Evolutionary conservation across 2,888 invertebrate genomes (phyloP).

Genomic region (Mayetiola destructor): DNA sequence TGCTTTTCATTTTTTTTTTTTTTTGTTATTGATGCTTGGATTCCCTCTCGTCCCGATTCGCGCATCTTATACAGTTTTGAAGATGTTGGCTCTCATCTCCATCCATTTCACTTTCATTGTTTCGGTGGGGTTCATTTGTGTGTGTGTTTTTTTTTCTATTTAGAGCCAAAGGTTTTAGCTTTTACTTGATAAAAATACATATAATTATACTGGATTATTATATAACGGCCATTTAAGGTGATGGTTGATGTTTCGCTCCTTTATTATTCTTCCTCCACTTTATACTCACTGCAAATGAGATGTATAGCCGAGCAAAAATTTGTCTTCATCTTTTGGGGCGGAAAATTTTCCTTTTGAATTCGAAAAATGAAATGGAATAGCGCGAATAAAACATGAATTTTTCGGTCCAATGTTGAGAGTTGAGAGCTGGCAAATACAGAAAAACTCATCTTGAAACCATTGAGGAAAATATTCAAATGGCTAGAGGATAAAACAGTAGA

Average conservation of each 20-base stretch:
- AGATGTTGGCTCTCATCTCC: not conserved
- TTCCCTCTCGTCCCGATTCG: not conserved
- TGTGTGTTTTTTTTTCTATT: not conserved
- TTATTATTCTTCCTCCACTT: no score
- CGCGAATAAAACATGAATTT: not conserved
- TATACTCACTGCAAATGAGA: not conserved
- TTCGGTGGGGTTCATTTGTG: not conserved
- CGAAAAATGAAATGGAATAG: not conserved
- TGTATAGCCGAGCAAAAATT: not conserved
- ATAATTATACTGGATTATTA: constrained; percentile 10
- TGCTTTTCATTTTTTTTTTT: not conserved
- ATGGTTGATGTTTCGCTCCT: no score
- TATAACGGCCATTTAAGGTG: constrained; percentile 12
- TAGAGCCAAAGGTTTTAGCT: no score
- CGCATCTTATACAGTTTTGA: not conserved
- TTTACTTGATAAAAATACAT: not conserved
- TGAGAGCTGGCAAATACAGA: not conserved
- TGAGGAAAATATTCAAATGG: not conserved
- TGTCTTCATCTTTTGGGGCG: not conserved
- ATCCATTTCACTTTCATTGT: not conserved
- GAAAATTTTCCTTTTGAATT: not conserved
- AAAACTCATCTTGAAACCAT: not conserved
- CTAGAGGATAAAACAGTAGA: constrained; percentile 1
- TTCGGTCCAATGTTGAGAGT: not conserved
- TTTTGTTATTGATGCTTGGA: constrained; percentile 4